Evolutionary conservation across 1,140 invertebrate genomes (phyloP).

Genomic region (Artemia franciscana): DNA sequence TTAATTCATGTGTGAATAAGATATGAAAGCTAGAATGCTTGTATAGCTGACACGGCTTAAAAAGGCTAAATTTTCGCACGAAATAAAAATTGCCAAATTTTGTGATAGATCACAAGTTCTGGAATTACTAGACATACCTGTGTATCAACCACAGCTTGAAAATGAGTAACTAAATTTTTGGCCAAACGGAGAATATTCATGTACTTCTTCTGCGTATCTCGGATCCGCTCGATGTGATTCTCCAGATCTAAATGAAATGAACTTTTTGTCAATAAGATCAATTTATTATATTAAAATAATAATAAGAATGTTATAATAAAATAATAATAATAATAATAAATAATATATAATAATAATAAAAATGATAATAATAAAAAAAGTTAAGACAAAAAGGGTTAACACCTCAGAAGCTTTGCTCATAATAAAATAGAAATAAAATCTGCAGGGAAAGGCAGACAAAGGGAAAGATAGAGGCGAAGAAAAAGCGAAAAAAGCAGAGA

Average conservation of each 20-base stretch:
- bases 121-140: too few species aligned
- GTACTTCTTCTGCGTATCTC: constrained; percentile 86
- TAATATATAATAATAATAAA: background rate
- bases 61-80: too few species aligned
- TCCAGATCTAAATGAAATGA: constrained; percentile 39
- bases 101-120: too few species aligned
- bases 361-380: background rate
- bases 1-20: too few species aligned
- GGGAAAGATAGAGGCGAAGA: background rate
- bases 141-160: constrained; percentile 64
- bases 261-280: constrained; percentile 4
- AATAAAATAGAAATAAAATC: background rate
- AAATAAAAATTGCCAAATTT: too few species aligned
- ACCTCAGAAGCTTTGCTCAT: background rate
- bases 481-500: background rate
- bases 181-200: constrained; percentile 63
- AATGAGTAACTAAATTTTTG: constrained; percentile 57
- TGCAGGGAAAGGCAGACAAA: background rate
- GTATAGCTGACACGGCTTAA: too few species aligned
- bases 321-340: constrained; percentile 4
- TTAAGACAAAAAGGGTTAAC: background rate
- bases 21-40: too few species aligned
- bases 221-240: constrained; percentile 64
- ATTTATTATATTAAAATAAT: constrained; percentile 4
- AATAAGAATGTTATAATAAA: constrained; percentile 1